phyloP scores from a whole-genome alignment of 2,797 vertebrate genomes.

The Chromobotia macracanthus region DNA sequence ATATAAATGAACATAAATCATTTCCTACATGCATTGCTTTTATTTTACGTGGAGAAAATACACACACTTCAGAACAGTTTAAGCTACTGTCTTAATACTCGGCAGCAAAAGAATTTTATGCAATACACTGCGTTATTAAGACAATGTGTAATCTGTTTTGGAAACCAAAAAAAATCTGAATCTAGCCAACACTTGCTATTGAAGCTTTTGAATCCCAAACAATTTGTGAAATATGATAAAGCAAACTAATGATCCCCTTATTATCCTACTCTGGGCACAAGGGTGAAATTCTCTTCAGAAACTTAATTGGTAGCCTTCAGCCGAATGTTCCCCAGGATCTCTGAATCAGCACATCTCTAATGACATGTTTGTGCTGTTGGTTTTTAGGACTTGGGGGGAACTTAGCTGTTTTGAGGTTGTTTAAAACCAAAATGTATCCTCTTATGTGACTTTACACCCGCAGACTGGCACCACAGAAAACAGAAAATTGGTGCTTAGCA shows the following conservation, averaged over 20 bases:
- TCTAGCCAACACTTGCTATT: too few relatives aligned
- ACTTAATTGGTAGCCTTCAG: slow-evolving; percentile 43
- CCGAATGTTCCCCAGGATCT: slow-evolving; percentile 45
- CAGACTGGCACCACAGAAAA: slow-evolving; percentile 20
- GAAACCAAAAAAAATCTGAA: neutral
- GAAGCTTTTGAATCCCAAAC: neutral
- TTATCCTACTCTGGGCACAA: neutral
- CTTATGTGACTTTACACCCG: slow-evolving; percentile 58
- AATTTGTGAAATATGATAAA: neutral
- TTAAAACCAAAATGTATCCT: slow-evolving; percentile 61
- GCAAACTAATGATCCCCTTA: too few relatives aligned
- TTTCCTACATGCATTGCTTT: neutral
- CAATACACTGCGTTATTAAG: neutral
- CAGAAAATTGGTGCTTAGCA: slow-evolving; percentile 11
- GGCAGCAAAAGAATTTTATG: too few relatives aligned
- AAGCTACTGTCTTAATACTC: neutral
- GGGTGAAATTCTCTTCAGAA: neutral
- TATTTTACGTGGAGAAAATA: neutral
- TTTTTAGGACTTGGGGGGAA: slow-evolving; percentile 63
- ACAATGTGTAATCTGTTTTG: neutral
- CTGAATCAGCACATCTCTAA: slow-evolving; percentile 72
- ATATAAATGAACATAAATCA: too few relatives aligned
- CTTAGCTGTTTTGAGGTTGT: slow-evolving; percentile 57
- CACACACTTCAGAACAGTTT: neutral
- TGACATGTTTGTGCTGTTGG: slow-evolving; percentile 72